Evolutionary conservation across 2,797 vertebrate species (phyloP).

Genomic region (Carcharodon carcharias): DNA sequence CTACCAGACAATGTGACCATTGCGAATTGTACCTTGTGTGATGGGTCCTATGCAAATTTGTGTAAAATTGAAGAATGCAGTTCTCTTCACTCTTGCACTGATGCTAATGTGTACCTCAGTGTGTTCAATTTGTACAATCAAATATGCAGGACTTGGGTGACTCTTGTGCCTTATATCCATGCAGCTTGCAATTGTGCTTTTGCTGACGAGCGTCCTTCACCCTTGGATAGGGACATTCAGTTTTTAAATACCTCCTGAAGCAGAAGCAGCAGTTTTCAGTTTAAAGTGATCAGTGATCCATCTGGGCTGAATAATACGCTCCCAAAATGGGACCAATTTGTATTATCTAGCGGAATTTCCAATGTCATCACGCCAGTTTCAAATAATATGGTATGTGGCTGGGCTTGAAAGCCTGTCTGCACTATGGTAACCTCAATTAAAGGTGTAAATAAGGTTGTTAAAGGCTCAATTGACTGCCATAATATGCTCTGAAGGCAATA

Average conservation of each 20-base stretch:
- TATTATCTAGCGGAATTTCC: too few species aligned
- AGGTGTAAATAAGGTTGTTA: too few species aligned
- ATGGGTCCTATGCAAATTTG: background rate
- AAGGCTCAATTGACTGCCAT: too few species aligned
- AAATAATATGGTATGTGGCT: too few species aligned
- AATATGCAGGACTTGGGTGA: background rate
- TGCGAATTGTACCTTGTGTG: background rate
- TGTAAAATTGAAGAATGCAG: background rate
- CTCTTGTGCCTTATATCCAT: background rate
- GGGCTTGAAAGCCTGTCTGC: too few species aligned
- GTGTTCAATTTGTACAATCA: background rate
- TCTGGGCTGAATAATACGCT: too few species aligned
- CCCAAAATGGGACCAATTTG: too few species aligned
- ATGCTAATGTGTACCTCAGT: background rate
- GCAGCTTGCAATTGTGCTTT: background rate
- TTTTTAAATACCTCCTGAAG: background rate
- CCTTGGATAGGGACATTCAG: background rate
- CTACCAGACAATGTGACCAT: background rate
- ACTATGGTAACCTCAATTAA: too few species aligned
- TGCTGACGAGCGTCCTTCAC: background rate
- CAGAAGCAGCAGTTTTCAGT: background rate
- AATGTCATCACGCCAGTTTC: too few species aligned
- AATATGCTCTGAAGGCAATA: too few species aligned
- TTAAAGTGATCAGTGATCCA: background rate
- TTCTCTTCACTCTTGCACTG: background rate